Percentiles rank a stretch among this genome's conserved stretches.
Evolutionary conservation across 2,113 vertebrate genomes (phyloP).

Genomic region (Neofelis nebulosa): DNA sequence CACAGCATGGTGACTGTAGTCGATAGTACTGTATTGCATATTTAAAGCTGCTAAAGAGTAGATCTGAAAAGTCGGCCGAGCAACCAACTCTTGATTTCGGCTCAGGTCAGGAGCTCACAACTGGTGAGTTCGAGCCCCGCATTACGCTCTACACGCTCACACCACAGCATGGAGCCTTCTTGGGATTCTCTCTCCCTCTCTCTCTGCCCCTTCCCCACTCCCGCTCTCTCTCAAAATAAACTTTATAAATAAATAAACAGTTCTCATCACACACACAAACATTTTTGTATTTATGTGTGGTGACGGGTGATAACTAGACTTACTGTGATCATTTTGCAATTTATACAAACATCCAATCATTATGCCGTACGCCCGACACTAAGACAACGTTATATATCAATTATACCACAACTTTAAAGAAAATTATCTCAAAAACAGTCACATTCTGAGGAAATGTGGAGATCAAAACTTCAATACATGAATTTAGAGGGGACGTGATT

Average conservation of each 20-base stretch:
- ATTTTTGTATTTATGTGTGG: neutral
- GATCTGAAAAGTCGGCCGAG: neutral
- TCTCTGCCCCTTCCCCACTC: too few relatives aligned
- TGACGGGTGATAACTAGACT: neutral
- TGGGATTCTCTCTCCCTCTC: too few relatives aligned
- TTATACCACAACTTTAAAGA: neutral
- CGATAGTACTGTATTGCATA: neutral
- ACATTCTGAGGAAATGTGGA: neutral
- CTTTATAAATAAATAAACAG: too few relatives aligned
- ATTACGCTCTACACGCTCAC: too few relatives aligned
- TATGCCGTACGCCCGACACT: neutral
- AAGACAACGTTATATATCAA: neutral
- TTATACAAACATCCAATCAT: neutral
- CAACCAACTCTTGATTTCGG: too few relatives aligned
- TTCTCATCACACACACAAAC: neutral
- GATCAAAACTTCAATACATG: neutral
- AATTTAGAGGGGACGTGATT: neutral
- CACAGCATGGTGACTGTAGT: neutral
- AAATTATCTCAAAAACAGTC: neutral
- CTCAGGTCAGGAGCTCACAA: too few relatives aligned
- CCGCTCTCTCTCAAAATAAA: too few relatives aligned
- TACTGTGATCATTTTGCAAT: neutral
- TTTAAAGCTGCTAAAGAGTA: neutral
- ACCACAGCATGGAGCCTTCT: too few relatives aligned
- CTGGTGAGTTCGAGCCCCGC: too few relatives aligned